phyloP scores from a whole-genome alignment of 2,888 invertebrate genomes.

The Erpobdella octoculata region DNA sequence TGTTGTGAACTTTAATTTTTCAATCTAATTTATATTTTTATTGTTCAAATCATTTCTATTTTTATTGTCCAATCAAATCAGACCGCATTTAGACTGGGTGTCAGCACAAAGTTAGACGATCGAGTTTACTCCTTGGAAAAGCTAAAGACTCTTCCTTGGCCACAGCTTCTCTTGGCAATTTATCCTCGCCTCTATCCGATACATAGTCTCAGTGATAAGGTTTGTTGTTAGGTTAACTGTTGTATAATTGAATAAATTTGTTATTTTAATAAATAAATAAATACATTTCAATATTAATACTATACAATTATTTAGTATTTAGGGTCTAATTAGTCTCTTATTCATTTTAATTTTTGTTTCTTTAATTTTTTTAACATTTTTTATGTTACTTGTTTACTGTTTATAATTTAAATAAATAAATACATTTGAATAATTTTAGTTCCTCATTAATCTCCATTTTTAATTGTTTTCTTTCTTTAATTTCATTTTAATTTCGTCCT shows the following conservation, averaged over 20 bases:
- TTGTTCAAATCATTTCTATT: neutral
- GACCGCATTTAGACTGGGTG: slow-evolving; percentile 80
- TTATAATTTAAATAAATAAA: no score
- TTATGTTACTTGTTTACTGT: no score
- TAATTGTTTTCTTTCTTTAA: neutral
- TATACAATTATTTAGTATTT: no score
- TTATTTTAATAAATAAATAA: neutral
- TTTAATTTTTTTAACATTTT: no score
- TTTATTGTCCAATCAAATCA: no score
- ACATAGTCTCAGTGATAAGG: slow-evolving; percentile 63
- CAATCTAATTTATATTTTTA: neutral
- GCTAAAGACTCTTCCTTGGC: slow-evolving; percentile 78
- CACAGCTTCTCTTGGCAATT: slow-evolving; percentile 70
- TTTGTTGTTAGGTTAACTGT: slow-evolving; percentile 30
- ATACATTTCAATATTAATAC: no score
- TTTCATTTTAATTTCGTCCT: neutral
- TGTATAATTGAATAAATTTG: neutral
- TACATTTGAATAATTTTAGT: no score
- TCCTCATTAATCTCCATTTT: no score
- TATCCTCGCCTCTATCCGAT: slow-evolving; percentile 88
- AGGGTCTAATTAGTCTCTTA: no score
- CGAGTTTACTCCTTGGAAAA: slow-evolving; percentile 84
- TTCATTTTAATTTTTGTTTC: no score
- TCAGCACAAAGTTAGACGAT: slow-evolving; percentile 82
- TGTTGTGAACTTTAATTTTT: no score